Evolutionary conservation across 2,797 vertebrate genomes (phyloP), one percentile per base, ranked within the genome.

Genomic region (Myotis vivesi): DNA sequence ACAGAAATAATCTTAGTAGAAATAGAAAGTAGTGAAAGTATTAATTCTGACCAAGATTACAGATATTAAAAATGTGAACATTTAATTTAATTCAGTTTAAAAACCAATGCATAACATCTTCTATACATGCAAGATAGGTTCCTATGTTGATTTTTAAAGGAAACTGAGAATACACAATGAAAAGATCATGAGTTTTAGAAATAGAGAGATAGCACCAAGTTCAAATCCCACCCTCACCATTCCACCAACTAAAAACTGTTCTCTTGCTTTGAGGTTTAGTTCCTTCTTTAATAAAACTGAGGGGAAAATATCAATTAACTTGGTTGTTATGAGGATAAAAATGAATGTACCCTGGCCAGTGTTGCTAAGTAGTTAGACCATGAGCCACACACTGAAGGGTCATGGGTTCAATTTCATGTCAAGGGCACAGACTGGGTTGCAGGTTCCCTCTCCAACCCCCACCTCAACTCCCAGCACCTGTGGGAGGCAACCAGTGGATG

Each of bases 1-100:
- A 30, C 84, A 49, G 23, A 84, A 83, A 38, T 57, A 73, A 73
- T 55, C 25, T 73, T 57, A 89, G n/a, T 28, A 80, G 6, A 91
- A 89, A 94, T 33, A 80, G 8, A 91, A 89, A 94, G 51, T 49
- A 89, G 41, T 44, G 11, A 81, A 93, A 55, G 16, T 71, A 80
- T 36, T 80, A 76, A 80, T n/a, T 79, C 16, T 75, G 7, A 12
- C 53, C 17, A 75, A 83, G 10, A 64, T 83, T 49, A 79, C 16
- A 57, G 22, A 88, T 81, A 49, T 6, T 72, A 53, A 93, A 91
- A 92, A 49, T 36, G 16, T 2, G 46, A 94, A 85, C 6, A 93
- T 69, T 86, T 81, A 68, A 55, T 89, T 82, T 81, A 68, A 55
- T 89, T 82, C 68, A 82, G 16, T 57, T 76, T 84, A 92, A 88